Evolutionary conservation across 2,888 invertebrate genomes (phyloP).

Genomic region (Agrochola litura): DNA sequence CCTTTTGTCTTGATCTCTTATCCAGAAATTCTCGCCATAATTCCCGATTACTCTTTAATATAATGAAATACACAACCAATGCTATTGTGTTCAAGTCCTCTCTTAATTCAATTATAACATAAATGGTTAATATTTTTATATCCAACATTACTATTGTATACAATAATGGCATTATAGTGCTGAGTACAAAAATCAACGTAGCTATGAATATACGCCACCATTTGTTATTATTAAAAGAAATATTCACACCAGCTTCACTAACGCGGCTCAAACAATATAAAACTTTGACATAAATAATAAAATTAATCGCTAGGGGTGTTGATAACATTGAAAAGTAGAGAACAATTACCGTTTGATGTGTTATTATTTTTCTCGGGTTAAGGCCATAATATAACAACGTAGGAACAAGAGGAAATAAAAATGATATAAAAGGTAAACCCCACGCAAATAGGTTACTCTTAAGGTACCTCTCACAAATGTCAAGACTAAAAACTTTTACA

Average conservation of each 20-base stretch:
- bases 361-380: not conserved
- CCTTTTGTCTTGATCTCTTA: not conserved
- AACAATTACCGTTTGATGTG: too few species aligned
- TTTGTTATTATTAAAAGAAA: not conserved
- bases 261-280: not conserved
- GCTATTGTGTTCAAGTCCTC: slow-evolving; percentile 1
- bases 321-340: too few species aligned
- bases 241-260: not conserved
- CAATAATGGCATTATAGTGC: not conserved
- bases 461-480: too few species aligned
- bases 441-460: too few species aligned
- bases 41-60: slow-evolving; percentile 12
- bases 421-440: too few species aligned
- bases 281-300: slow-evolving; percentile 1
- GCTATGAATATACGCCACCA: not conserved
- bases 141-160: not conserved
- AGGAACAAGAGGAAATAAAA: not conserved
- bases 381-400: too few species aligned
- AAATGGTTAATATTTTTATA: not conserved
- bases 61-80: slow-evolving; percentile 14
- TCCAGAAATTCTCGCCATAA: slow-evolving; percentile 16
- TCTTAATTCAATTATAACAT: slow-evolving; percentile 13
- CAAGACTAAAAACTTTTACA: too few species aligned
- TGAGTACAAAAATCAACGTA: not conserved
- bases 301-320: not conserved